Conservation (phyloP, 2,797 vertebrate genomes). For the Helicolenus hilgendorfi region DNA sequence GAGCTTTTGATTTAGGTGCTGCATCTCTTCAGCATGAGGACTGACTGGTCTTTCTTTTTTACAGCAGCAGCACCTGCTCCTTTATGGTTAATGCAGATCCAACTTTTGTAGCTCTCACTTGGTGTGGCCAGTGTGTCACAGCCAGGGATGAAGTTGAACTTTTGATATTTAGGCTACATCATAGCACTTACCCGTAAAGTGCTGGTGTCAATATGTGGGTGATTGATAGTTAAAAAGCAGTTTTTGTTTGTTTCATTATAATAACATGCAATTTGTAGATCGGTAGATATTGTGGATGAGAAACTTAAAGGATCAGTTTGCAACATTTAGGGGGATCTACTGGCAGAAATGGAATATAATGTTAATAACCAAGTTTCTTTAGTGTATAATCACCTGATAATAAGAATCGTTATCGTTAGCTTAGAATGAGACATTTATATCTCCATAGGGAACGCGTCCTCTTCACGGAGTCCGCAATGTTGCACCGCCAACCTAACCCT, state of each 20-base stretch:
- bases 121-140: background rate
- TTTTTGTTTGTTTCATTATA: background rate
- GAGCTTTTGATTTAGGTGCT: slow-evolving; percentile 45
- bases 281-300: background rate
- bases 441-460: too few species aligned
- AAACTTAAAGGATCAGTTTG: background rate
- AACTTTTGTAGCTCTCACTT: background rate
- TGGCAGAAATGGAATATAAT: too few species aligned
- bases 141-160: slow-evolving; percentile 1
- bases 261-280: background rate
- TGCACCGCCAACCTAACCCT: too few species aligned
- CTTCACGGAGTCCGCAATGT: too few species aligned
- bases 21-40: slow-evolving; percentile 14
- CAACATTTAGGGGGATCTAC: too few species aligned
- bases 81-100: slow-evolving; percentile 16
- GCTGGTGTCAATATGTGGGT: background rate
- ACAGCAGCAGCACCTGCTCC: slow-evolving; percentile 21
- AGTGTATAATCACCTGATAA: too few species aligned
- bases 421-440: too few species aligned
- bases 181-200: background rate
- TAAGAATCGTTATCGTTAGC: too few species aligned
- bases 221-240: background rate
- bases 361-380: too few species aligned
- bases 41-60: background rate
- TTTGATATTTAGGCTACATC: background rate